Evolutionary conservation across 2,888 invertebrate genomes (phyloP).

Genomic region (Rhingia rostrata): DNA sequence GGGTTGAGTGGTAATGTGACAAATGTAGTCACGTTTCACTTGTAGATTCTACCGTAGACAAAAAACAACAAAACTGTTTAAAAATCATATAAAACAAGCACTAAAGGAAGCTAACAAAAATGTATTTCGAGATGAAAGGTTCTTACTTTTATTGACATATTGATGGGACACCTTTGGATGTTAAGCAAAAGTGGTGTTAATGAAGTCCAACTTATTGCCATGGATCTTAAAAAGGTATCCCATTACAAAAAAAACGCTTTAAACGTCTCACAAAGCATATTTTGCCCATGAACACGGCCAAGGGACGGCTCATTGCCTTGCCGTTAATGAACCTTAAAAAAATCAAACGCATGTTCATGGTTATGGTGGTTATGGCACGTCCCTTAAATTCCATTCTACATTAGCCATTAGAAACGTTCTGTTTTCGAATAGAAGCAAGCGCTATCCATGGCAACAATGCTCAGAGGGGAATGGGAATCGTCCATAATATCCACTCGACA

Average conservation of each 20-base stretch:
- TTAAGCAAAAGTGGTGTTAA: not conserved
- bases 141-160: too few species aligned
- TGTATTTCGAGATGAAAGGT: too few species aligned
- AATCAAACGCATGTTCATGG: constrained; percentile 15
- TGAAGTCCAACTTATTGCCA: constrained; percentile 7
- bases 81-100: too few species aligned
- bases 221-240: constrained; percentile 31
- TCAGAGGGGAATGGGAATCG: not conserved
- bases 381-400: not conserved
- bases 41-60: too few species aligned
- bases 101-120: too few species aligned
- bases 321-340: constrained; percentile 27
- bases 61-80: too few species aligned
- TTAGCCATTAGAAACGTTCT: constrained; percentile 31
- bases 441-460: constrained; percentile 14
- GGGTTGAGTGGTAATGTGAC: too few species aligned
- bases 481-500: constrained; percentile 21
- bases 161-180: too few species aligned
- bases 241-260: constrained; percentile 16
- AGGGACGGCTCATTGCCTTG: constrained; percentile 20
- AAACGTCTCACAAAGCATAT: constrained; percentile 50
- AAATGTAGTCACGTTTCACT: too few species aligned
- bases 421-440: constrained; percentile 21
- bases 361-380: not conserved
- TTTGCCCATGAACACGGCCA: constrained; percentile 21